Base-by-base conservation (phyloP, 1,140 invertebrate genomes). In the Tenebrio molitor region DNA sequence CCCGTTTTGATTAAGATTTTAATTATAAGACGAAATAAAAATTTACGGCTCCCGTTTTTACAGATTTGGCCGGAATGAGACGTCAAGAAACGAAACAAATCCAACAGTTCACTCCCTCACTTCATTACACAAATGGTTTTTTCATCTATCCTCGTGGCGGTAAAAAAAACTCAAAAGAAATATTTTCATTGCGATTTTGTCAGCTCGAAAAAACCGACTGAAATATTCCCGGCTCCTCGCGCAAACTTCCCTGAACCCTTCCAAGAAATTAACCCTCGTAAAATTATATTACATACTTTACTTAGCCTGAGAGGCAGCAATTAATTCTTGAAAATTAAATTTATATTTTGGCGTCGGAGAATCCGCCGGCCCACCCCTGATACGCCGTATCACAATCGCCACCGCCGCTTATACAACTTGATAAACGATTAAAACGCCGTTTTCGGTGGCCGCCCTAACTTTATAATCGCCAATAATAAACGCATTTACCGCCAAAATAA, bases 381-480 rank as follows among this genome's bases (percentile, higher is more conserved):
- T 17, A 50, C 8, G 25, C 25, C 3, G 25, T 29, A 29, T 29
- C 44, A 21, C 44, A 65, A 65, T 65, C 42, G 25, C 21, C 21
- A 16, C 29, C 21, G 7, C 6, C 17, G 50, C n/a, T n/a, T 12
- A 29, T 29, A 29, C 53, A 6, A 25, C 8, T 44, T 66, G 64
- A 66, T 66, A 44, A 44, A 66, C 64, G 42, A 66, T 66, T 66
- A 25, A 66, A 66, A 23, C 19, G 36, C 1, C 62, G 23, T 65
- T 65, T 36, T 65, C 33, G 63, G 63, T n/a, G 63, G 63, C 39
- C 41, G 70, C 62, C 42, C 15, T 36, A 65, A 69, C 58, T 73
- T 73, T 73, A 69, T 73, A 69, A 73, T 73, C 63, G 65, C 50
- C 63, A 44, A 73, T 73, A 73, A 73, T 69, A 69, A 73, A 73